A percentile compares a stretch with the other conserved stretches of the same genome.
Conservation (phyloP, 2,113 vertebrate species). For the Ailuropoda melanoleuca region DNA sequence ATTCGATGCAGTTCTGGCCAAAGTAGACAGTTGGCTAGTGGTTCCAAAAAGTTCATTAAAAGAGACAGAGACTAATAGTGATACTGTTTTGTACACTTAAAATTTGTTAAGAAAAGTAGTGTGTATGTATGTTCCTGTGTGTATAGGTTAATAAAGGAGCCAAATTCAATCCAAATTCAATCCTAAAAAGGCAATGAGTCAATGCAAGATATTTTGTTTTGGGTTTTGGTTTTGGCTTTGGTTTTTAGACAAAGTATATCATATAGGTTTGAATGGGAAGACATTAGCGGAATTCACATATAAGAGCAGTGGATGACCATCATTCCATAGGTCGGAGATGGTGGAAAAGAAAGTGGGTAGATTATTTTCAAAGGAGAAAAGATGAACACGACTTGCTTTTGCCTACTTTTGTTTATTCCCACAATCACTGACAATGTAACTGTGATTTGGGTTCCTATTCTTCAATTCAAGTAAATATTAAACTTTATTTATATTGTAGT, state of each 20-base stretch:
- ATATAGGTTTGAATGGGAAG: neutral
- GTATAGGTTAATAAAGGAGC: neutral
- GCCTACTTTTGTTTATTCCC: neutral
- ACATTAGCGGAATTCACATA: neutral
- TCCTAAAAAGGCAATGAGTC: neutral
- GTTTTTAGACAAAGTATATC: neutral
- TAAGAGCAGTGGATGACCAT: neutral
- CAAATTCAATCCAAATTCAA: neutral
- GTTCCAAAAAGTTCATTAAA: neutral
- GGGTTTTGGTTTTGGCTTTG: neutral
- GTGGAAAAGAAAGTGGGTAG: neutral
- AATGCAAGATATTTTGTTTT: neutral
- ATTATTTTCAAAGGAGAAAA: neutral
- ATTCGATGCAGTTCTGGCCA: neutral
- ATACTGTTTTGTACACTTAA: neutral
- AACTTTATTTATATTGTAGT: neutral
- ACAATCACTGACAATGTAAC: neutral
- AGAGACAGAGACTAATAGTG: neutral
- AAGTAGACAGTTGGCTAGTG: neutral
- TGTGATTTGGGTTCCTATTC: neutral
- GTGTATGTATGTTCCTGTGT: neutral
- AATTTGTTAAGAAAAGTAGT: neutral
- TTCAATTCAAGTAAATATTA: neutral
- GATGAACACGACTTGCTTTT: neutral
- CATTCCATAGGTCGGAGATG: neutral